phyloP scores from a whole-genome alignment of 2,797 vertebrate species.

The Ara ararauna region DNA sequence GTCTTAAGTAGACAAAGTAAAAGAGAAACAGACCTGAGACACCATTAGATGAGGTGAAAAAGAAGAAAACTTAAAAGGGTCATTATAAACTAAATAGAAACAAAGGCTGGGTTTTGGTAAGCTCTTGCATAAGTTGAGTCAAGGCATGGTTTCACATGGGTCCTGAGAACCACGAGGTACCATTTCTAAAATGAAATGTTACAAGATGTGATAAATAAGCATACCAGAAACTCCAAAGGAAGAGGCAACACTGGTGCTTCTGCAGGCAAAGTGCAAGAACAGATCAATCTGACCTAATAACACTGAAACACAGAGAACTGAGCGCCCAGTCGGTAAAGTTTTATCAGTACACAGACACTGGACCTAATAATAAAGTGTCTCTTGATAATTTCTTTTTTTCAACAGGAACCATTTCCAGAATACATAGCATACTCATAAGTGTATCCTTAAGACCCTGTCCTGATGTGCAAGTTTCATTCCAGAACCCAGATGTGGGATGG shows the following conservation, averaged over 20 bases:
- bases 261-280: not conserved
- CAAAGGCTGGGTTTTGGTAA: not conserved
- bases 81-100: not conserved
- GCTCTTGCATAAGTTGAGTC: not conserved
- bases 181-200: not conserved
- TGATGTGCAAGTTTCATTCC: not conserved
- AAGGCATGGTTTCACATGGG: not conserved
- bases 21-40: not conserved
- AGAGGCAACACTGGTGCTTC: not conserved
- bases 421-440: not conserved
- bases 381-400: not conserved
- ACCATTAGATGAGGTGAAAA: not conserved
- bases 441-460: not conserved
- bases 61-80: not conserved
- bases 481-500: not conserved
- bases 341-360: not conserved
- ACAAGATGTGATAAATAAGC: not conserved
- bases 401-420: not conserved
- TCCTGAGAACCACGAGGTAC: not conserved
- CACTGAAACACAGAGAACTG: not conserved
- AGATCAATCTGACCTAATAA: not conserved
- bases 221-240: not conserved
- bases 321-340: not conserved
- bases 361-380: not conserved
- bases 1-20: not conserved